A percentile compares a stretch with the other conserved stretches of the same genome.
These are phyloP conservation scores for Myotis myotis DNA, from an alignment of 2,797 vertebrate species.

Conservation along the genomic window DNA sequence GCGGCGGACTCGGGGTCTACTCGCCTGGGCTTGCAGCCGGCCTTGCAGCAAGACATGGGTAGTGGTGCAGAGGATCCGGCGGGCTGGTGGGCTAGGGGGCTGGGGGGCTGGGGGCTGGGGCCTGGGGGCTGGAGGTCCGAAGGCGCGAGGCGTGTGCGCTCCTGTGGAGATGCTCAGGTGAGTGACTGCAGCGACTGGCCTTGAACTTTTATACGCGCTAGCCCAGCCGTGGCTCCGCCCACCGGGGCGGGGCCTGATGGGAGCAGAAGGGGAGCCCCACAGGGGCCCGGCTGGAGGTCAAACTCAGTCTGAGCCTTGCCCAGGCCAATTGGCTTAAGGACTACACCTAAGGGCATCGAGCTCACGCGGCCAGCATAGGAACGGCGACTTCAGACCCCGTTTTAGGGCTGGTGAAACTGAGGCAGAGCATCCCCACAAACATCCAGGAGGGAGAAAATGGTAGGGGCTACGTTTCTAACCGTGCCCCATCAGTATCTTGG, in stretches of 20 bases:
- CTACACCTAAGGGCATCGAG: not conserved
- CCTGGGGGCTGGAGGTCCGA: not conserved
- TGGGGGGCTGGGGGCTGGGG: too few relatives aligned
- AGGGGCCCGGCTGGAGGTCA: not conserved
- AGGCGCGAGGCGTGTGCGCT: not conserved
- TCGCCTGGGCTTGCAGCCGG: slow-evolving; percentile 71
- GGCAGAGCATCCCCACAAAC: not conserved
- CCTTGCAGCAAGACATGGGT: slow-evolving; percentile 76
- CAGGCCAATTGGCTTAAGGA: not conserved
- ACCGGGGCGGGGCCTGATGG: not conserved
- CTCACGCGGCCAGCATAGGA: not conserved
- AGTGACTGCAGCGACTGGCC: slow-evolving; percentile 69
- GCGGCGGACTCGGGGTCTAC: slow-evolving; percentile 36
- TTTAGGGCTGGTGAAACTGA: not conserved
- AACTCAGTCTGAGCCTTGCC: not conserved
- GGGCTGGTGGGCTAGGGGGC: too few relatives aligned
- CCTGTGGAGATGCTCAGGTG: slow-evolving; percentile 54
- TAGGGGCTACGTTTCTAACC: too few relatives aligned
- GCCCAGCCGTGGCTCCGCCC: slow-evolving; percentile 56
- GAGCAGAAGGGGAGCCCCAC: not conserved
- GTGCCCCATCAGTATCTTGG: too few relatives aligned
- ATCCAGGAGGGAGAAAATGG: too few relatives aligned
- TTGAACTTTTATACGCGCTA: slow-evolving; percentile 75
- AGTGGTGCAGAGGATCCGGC: not conserved
- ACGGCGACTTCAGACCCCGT: not conserved